Conservation (phyloP, 2,888 invertebrate genomes). For the Acrobeloides nanus region DNA sequence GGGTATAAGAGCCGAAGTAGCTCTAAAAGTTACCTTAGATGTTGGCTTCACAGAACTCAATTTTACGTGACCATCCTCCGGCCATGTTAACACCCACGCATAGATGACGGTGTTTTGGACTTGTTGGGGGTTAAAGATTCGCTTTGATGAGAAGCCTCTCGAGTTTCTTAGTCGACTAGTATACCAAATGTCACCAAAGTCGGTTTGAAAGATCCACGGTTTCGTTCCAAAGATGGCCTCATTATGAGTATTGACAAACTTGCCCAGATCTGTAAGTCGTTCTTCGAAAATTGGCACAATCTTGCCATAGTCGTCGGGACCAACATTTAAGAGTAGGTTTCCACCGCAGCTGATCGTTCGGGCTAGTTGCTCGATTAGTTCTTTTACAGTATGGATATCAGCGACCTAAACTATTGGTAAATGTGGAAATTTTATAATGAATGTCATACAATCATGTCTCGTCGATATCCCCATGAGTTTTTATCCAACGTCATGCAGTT, state of each 20-base stretch:
- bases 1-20: too few species aligned
- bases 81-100: slow-evolving; percentile 40
- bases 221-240: slow-evolving; percentile 57
- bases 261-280: slow-evolving; percentile 55
- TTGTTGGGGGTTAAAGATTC: slow-evolving; percentile 22
- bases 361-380: too few species aligned
- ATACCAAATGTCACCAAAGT: slow-evolving; percentile 56
- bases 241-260: slow-evolving; percentile 54
- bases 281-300: slow-evolving; percentile 58
- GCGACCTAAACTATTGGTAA: too few species aligned
- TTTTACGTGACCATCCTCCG: slow-evolving; percentile 14
- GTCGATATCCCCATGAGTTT: slow-evolving; percentile 58
- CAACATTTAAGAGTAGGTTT: too few species aligned
- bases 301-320: slow-evolving; percentile 57
- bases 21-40: too few species aligned
- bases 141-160: slow-evolving; percentile 4
- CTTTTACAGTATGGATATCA: too few species aligned
- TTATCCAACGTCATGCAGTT: slow-evolving; percentile 59
- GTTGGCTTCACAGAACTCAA: slow-evolving; percentile 33
- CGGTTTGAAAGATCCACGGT: slow-evolving; percentile 58
- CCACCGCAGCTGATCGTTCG: too few species aligned
- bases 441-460: slow-evolving; percentile 53
- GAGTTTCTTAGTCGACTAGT: slow-evolving; percentile 32
- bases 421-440: too few species aligned
- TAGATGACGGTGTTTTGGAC: slow-evolving; percentile 37